These are phyloP conservation scores for Zaprionus camerounensis DNA, from an alignment of 1,140 invertebrate species.

Conservation along the genomic window DNA sequence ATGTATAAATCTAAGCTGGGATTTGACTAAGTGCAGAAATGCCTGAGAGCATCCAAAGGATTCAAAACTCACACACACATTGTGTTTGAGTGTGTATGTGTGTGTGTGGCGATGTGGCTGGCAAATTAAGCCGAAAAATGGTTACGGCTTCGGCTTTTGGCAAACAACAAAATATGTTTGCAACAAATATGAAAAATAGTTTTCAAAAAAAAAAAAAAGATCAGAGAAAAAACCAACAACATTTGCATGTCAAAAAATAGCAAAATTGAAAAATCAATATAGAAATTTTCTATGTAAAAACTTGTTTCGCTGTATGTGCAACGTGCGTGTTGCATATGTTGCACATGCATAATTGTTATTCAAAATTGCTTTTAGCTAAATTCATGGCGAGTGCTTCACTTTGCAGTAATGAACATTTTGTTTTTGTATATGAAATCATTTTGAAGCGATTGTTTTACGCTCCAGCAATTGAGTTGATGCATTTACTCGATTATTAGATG, in stretches of 20 bases:
- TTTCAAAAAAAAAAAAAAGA: neutral
- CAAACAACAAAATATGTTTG: conserved; percentile 19
- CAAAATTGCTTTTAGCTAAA: conserved; percentile 18
- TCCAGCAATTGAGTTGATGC: conserved; percentile 1
- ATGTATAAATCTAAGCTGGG: conserved; percentile 31
- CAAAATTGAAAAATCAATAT: conserved; percentile 9
- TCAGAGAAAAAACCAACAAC: neutral
- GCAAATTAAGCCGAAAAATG: conserved; percentile 34
- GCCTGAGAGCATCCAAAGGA: conserved; percentile 24
- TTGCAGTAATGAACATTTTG: neutral
- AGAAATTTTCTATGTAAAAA: neutral
- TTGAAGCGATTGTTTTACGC: neutral
- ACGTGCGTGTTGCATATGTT: conserved; percentile 9
- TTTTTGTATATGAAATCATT: neutral
- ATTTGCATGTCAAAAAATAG: neutral
- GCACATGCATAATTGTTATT: conserved; percentile 16
- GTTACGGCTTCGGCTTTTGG: conserved; percentile 6
- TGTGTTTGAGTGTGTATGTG: neutral
- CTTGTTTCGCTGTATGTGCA: neutral
- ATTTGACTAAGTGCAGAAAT: conserved; percentile 45
- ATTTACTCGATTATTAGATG: neutral
- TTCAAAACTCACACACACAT: neutral
- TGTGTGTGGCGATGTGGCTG: neutral
- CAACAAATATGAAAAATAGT: conserved; percentile 6
- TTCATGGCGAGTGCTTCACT: conserved; percentile 9